Conservation (phyloP, 2,888 invertebrate species). For the Smittia aterrima region DNA sequence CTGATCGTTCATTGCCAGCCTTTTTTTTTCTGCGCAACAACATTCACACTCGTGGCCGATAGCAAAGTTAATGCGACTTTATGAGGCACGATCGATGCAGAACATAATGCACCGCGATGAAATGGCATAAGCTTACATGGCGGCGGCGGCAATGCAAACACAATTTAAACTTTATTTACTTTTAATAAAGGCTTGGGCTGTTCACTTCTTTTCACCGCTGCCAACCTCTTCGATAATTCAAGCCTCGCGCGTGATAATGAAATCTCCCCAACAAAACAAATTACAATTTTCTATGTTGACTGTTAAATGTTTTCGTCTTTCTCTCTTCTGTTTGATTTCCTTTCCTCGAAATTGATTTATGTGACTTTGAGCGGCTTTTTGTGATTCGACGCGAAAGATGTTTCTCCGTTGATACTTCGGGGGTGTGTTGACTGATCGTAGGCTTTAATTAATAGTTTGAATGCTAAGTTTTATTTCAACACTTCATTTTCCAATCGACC, state of each 20-base stretch:
- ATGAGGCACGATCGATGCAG: neutral
- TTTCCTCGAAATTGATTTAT: neutral
- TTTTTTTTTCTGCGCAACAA: neutral
- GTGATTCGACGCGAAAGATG: neutral
- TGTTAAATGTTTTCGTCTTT: neutral
- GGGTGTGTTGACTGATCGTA: neutral
- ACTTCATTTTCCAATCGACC: too few species aligned
- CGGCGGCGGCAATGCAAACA: neutral
- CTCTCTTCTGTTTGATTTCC: neutral
- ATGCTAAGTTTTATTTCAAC: too few species aligned
- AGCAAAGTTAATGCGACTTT: conserved; percentile 31
- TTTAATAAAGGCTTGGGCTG: conserved; percentile 5
- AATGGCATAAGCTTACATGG: neutral
- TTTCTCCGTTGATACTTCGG: neutral
- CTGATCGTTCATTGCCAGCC: conserved; percentile 30
- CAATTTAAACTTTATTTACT: neutral
- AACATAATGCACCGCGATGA: neutral
- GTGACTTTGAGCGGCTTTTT: neutral
- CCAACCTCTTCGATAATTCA: neutral
- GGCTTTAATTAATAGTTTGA: neutral
- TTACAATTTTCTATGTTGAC: neutral
- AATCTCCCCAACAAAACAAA: neutral
- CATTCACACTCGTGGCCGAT: conserved; percentile 6
- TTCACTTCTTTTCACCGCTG: neutral
- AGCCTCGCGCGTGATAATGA: neutral